Evolutionary conservation across 1,140 invertebrate genomes (phyloP), one percentile per base, ranked within the genome.

Genomic region (Sinonovacula constricta): DNA sequence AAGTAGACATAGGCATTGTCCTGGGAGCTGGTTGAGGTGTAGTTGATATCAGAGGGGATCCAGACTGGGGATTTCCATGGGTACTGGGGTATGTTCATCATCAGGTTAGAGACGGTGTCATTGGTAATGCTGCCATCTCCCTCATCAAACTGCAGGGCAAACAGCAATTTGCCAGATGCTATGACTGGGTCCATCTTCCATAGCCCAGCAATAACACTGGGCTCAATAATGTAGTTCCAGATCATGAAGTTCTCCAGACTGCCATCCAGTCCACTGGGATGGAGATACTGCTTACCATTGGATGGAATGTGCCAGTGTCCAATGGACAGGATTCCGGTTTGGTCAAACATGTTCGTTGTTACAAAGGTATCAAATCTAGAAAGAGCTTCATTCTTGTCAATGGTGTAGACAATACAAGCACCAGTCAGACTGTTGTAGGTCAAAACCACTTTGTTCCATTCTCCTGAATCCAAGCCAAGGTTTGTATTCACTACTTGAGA

Each of bases 361-460:
- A 65, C 77, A n/a, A 59, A 69, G 34, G 36, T 66, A 24, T 24
- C 75, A 34, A 51, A 74, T 63, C 24, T 80, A 22, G 59, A 81
- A 15, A 82, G 30, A 34, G 67, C 57, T 4, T 69, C 82, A 30
- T 72, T 34, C 31, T 62, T 79, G 54, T 76, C 76, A 57, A 85
- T 82, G 26, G 78, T 57, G 66, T 82, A 85, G n/a, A 84, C 5
- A 12, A 70, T 77, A 15, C 49, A 14, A 10, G 39, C 60, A 18
- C 82, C 82, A 24, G 75, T 57, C 10, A 30, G 22, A 22, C 63
- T 79, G 31, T 81, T 53, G 45, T 82, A 85, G 15, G 71, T 75
- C 18, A 85, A 54, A 12, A 84, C 53, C 0, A 85, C 68, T 70
- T 85, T 83, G 70, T 85, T 85, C 84, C 84, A 85, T 45, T 68